Base-by-base conservation (phyloP, 2,113 vertebrate species). In the Octodon degus region DNA sequence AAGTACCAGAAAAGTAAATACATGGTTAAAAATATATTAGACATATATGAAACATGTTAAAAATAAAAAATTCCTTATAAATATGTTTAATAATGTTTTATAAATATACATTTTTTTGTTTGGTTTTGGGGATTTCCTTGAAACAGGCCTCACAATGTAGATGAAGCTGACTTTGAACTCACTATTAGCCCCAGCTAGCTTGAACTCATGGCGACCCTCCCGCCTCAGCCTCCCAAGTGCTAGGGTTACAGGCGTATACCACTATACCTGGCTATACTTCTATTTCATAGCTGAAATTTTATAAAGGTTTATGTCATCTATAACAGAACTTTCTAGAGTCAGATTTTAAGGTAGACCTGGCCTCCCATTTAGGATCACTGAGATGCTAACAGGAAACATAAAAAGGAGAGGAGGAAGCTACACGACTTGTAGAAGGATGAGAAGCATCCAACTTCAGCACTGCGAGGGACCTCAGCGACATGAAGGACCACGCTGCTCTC, bases 271-370 rank as follows among this genome's bases (percentile, higher is more conserved):
- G 74, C 74, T 47, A 30, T 19, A 50, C 43, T 79, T 50, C 16
- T 7, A 47, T 32, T 85, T 85, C n/a, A 17, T 60, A 80, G 62
- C 19, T 37, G 43, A 80, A 2, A 85, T 60, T 80, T 89, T 82
- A 65, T 93, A 74, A 95, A 10, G 17, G 77, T 53, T n/a, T 55
- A 22, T 16, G 50, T 53, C 67, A 37, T 10, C 4, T 13, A 83
- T 47, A 87, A 86, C 22, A 89, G 67, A 94, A 92, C 50, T 95
- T 86, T 37, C 37, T 37, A 67, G 74, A 91, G 37, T 91, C 88
- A 79, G 40, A 91, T 84, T 82, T 90, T 86, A 93, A 86, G 68
- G 27, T 47, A n/a, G 43, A 24, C 50, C 50, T 74, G 50, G 65
- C 34, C 60, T 96, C 58, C 55, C 94, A 40, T 5, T 58, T 60